Conservation (phyloP, 2,113 vertebrate species). For the Gambusia holbrooki region DNA sequence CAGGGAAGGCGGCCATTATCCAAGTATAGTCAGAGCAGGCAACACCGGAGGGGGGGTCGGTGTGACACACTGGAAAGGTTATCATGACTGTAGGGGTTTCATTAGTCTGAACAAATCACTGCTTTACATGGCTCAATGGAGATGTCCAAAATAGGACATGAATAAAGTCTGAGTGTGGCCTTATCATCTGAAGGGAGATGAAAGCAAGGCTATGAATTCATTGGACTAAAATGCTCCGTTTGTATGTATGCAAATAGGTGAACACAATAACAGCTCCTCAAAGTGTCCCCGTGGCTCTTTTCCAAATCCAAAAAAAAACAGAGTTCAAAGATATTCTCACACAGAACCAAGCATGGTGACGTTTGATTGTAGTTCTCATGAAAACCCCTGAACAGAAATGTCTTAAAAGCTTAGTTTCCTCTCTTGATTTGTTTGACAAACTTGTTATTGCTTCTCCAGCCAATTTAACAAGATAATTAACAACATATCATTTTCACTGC, state of each 20-base stretch:
- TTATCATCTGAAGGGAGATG: constrained; percentile 57
- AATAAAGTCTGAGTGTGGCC: constrained; percentile 59
- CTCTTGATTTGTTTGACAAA: neutral
- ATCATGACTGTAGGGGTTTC: constrained; percentile 73
- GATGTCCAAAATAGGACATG: constrained; percentile 60
- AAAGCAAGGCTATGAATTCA: constrained; percentile 56
- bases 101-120: constrained; percentile 75
- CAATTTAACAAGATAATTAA: neutral
- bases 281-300: constrained; percentile 37
- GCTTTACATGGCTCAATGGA: constrained; percentile 72
- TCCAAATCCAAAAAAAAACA: constrained; percentile 24
- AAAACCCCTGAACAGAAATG: constrained; percentile 25
- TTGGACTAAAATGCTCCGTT: constrained; percentile 57
- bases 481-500: neutral
- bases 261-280: constrained; percentile 47
- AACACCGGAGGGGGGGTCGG: constrained; percentile 44
- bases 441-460: neutral
- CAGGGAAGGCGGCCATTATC: constrained; percentile 68
- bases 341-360: constrained; percentile 23
- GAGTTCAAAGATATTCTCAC: constrained; percentile 56
- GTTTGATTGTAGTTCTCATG: constrained; percentile 29
- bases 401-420: constrained; percentile 10
- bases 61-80: constrained; percentile 76
- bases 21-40: constrained; percentile 59
- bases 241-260: constrained; percentile 60